These are phyloP conservation scores for Andrena camellia DNA, from an alignment of 2,888 invertebrate genomes.

Conservation along the genomic window DNA sequence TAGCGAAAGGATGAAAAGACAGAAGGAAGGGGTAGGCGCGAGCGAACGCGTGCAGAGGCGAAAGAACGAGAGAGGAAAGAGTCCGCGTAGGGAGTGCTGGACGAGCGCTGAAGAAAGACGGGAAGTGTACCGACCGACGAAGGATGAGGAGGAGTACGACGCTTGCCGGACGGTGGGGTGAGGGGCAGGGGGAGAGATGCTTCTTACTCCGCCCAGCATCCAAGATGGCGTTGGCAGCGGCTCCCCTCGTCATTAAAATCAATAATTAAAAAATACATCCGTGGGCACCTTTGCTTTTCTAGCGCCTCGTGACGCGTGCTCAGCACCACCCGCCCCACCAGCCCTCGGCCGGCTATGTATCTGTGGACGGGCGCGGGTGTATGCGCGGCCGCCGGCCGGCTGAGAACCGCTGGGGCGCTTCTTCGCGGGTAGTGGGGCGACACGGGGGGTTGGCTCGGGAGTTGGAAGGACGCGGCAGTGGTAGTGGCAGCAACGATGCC, in stretches of 20 bases:
- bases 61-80: slow-evolving; percentile 61
- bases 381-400: slow-evolving; percentile 46
- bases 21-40: slow-evolving; percentile 52
- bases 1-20: slow-evolving; percentile 55
- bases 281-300: slow-evolving; percentile 84
- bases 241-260: slow-evolving; percentile 85
- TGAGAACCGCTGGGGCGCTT: slow-evolving; percentile 74
- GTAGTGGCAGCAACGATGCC: slow-evolving; percentile 53
- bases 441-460: slow-evolving; percentile 58
- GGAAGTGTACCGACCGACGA: slow-evolving; percentile 49
- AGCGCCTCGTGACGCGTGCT: slow-evolving; percentile 81
- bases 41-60: slow-evolving; percentile 51
- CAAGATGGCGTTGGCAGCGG: slow-evolving; percentile 85
- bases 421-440: slow-evolving; percentile 56
- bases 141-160: slow-evolving; percentile 58
- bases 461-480: slow-evolving; percentile 51
- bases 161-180: slow-evolving; percentile 34
- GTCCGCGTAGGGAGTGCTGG: slow-evolving; percentile 52
- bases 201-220: slow-evolving; percentile 85
- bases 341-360: slow-evolving; percentile 30
- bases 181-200: slow-evolving; percentile 69
- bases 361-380: slow-evolving; percentile 45
- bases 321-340: slow-evolving; percentile 71
- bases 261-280: slow-evolving; percentile 86
- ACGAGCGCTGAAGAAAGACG: slow-evolving; percentile 57